phyloP scores from a whole-genome alignment of 1,140 invertebrate species.

The Aphelenchoides besseyi region DNA sequence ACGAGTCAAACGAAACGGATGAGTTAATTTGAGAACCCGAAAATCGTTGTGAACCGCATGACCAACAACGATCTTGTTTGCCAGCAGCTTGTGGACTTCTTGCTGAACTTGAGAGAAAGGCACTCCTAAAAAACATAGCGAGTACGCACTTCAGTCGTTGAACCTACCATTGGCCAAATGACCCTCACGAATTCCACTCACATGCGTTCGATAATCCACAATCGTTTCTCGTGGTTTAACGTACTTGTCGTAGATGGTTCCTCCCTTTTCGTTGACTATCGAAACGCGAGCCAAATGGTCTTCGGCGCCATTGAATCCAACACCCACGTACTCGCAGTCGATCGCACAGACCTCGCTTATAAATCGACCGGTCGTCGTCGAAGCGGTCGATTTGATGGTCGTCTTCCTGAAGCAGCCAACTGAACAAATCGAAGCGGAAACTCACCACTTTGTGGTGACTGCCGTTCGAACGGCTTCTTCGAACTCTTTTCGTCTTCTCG shows the following conservation, averaged over 20 bases:
- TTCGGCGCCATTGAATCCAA: conserved; percentile 72
- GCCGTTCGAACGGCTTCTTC: background rate
- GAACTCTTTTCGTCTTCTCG: background rate
- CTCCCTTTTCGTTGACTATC: conserved; percentile 80
- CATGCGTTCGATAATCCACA: conserved; percentile 78
- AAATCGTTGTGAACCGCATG: conserved; percentile 84
- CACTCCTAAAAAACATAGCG: conserved; percentile 61
- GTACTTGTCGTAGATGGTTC: conserved; percentile 84
- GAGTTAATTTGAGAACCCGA: conserved; percentile 73
- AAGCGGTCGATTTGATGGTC: background rate
- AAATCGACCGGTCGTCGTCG: background rate
- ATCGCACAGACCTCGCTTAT: conserved; percentile 70
- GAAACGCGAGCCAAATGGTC: conserved; percentile 74
- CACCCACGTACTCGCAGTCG: conserved; percentile 95
- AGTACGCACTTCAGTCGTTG: background rate
- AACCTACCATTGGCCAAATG: conserved; percentile 68
- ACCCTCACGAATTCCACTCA: conserved; percentile 78
- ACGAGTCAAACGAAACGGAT: conserved; percentile 74
- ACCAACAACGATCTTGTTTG: conserved; percentile 76
- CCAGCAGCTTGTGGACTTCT: conserved; percentile 76
- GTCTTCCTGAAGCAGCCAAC: background rate
- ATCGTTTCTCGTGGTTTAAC: conserved; percentile 78
- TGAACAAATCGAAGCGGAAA: background rate
- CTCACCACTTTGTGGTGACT: background rate
- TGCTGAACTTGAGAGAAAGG: conserved; percentile 76